phyloP scores from a whole-genome alignment of 2,888 invertebrate genomes.

The Dascillus cervinus region DNA sequence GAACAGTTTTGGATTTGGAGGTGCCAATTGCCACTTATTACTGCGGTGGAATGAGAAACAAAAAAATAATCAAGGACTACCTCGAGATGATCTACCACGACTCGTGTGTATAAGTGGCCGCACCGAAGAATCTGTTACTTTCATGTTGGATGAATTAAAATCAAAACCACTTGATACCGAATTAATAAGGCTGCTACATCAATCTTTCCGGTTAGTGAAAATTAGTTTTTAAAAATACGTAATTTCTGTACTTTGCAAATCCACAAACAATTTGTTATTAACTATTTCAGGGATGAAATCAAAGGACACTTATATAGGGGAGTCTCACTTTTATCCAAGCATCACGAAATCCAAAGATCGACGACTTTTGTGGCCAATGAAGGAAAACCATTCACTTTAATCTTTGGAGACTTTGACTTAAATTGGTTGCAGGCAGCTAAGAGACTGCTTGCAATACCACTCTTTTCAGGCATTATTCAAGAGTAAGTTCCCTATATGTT shows the following conservation, averaged over 20 bases:
- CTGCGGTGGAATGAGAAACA: conserved; percentile 52
- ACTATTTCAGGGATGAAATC: conserved; percentile 4
- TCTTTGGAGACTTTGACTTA: no score
- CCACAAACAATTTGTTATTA: no score
- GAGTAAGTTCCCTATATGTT: no score
- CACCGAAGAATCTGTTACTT: conserved; percentile 65
- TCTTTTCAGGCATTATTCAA: conserved; percentile 64
- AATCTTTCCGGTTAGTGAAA: conserved; percentile 29
- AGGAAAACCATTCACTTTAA: conserved; percentile 3
- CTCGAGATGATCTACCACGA: conserved; percentile 64
- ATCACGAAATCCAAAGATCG: conserved; percentile 6
- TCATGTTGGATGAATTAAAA: conserved; percentile 56
- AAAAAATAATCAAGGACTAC: conserved; percentile 50
- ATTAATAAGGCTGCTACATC: conserved; percentile 31
- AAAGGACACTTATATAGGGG: conserved; percentile 7
- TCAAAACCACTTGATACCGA: conserved; percentile 56
- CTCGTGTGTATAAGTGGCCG: conserved; percentile 71
- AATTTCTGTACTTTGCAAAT: no score
- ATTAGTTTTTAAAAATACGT: no score
- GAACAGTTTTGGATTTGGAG: conserved; percentile 93
- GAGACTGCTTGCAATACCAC: conserved; percentile 66
- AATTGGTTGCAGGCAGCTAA: no score
- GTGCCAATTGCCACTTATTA: conserved; percentile 72
- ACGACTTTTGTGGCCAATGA: no score
- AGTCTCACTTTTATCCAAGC: conserved; percentile 7